These are phyloP conservation scores for Etheostoma spectabile DNA, from an alignment of 2,113 vertebrate genomes.

Conservation along the genomic window DNA sequence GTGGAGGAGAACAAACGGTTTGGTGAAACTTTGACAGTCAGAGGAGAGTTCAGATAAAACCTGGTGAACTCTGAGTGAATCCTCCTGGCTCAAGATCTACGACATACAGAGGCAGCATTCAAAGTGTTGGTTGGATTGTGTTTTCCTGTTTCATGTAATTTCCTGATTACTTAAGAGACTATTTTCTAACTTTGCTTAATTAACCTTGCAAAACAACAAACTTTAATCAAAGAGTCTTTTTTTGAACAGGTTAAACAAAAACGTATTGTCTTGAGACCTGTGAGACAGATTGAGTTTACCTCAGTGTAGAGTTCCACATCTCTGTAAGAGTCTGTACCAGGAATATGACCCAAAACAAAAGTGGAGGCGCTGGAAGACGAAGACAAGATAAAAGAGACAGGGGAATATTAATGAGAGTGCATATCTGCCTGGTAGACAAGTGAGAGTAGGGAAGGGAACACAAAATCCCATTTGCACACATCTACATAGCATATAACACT, in stretches of 20 bases:
- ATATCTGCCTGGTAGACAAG: conserved; percentile 1
- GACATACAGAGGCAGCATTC: too few species aligned
- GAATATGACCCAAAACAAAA: conserved; percentile 86
- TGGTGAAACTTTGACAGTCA: not conserved
- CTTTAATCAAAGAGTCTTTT: not conserved
- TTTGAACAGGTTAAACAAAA: not conserved
- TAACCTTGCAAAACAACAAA: not conserved
- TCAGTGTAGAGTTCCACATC: conserved; percentile 84
- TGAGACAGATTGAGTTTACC: conserved; percentile 43
- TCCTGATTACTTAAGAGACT: not conserved
- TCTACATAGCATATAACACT: not conserved
- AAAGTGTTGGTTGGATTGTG: not conserved
- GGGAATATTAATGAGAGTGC: conserved; percentile 32
- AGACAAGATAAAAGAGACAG: conserved; percentile 34
- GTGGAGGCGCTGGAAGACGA: conserved; percentile 82
- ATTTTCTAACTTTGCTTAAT: not conserved
- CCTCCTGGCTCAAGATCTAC: too few species aligned
- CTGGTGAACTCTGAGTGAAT: not conserved
- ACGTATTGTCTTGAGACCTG: not conserved
- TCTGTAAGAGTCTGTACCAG: conserved; percentile 87
- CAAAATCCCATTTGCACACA: not conserved
- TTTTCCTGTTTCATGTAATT: not conserved
- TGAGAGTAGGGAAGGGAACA: conserved; percentile 12
- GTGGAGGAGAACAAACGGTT: not conserved
- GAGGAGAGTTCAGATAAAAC: not conserved